Evolutionary conservation across 2,113 vertebrate species (phyloP).

Genomic region (Mobula hypostoma): DNA sequence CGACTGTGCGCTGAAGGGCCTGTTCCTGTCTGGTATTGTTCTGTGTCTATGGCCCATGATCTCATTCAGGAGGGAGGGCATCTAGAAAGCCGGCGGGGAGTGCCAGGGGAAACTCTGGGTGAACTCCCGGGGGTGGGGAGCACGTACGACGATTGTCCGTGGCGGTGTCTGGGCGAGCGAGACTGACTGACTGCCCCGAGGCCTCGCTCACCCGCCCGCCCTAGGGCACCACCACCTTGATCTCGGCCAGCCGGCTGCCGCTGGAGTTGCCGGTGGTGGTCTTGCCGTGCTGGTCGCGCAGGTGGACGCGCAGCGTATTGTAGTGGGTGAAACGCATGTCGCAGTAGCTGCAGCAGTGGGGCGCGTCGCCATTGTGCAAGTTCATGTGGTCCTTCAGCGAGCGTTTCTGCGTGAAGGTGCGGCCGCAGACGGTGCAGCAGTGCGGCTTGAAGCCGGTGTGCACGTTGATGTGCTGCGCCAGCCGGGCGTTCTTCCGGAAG

Average conservation of each 20-base stretch:
- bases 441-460: constrained; percentile 43
- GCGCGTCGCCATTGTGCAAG: constrained; percentile 43
- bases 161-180: constrained; percentile 36
- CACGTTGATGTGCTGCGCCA: constrained; percentile 79
- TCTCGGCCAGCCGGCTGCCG: neutral
- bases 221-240: constrained; percentile 10
- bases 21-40: too few relatives aligned
- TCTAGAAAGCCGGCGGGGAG: too few relatives aligned
- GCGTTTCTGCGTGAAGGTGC: constrained; percentile 43
- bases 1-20: too few relatives aligned
- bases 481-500: constrained; percentile 84
- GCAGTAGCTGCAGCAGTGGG: constrained; percentile 43
- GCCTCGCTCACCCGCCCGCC: neutral
- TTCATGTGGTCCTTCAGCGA: constrained; percentile 46
- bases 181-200: neutral
- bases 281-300: constrained; percentile 44
- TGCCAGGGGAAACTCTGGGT: too few relatives aligned
- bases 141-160: constrained; percentile 43
- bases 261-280: constrained; percentile 39
- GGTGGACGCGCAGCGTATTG: constrained; percentile 43
- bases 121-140: too few relatives aligned
- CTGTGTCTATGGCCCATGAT: too few relatives aligned
- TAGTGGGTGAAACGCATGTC: constrained; percentile 45
- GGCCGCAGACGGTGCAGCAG: constrained; percentile 16
- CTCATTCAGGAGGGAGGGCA: too few relatives aligned